Conservation (phyloP, 2,113 vertebrate species). For the Hyaena hyaena region DNA sequence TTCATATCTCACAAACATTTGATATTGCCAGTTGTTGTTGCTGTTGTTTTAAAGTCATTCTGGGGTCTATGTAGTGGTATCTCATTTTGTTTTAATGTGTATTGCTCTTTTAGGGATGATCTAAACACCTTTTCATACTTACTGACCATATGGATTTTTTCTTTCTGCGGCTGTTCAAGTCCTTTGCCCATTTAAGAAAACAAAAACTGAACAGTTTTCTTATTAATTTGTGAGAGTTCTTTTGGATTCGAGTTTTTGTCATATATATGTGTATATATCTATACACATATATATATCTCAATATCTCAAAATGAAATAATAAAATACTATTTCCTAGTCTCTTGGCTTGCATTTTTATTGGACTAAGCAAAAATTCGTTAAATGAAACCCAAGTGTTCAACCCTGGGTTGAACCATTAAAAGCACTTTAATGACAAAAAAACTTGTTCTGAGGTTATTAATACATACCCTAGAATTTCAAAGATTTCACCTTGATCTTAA, state of each 20-base stretch:
- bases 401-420: not conserved
- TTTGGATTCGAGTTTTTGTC: not conserved
- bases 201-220: not conserved
- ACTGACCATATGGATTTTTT: not conserved
- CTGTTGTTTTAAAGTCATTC: not conserved
- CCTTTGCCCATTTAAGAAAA: not conserved
- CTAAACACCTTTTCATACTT: not conserved
- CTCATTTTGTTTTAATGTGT: not conserved
- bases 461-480: not conserved
- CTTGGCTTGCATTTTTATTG: slow-evolving; percentile 1
- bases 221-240: not conserved
- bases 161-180: not conserved
- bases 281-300: not conserved
- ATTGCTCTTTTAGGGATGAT: not conserved
- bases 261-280: not conserved
- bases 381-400: not conserved
- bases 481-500: slow-evolving; percentile 36
- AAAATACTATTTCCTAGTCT: not conserved
- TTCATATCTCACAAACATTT: not conserved
- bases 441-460: slow-evolving; percentile 23
- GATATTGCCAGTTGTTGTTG: not conserved
- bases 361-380: slow-evolving; percentile 11
- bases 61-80: not conserved
- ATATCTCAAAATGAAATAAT: slow-evolving; percentile 10
- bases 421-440: slow-evolving; percentile 7